phyloP scores from a whole-genome alignment of 2,113 vertebrate species.

The Uria aalge region DNA sequence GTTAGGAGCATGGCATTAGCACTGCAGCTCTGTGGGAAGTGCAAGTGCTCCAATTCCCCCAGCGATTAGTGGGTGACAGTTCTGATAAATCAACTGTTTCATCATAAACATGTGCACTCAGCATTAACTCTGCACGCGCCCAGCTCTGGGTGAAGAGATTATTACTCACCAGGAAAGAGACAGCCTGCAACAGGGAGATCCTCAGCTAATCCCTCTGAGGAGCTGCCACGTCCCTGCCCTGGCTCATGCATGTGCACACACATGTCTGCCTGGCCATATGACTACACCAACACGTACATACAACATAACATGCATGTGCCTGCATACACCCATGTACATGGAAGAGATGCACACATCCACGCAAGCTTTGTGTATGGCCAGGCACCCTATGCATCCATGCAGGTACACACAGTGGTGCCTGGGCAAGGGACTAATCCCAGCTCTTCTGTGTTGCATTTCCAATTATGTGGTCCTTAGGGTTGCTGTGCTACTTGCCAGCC shows the following conservation, averaged over 20 bases:
- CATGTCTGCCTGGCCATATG: rapidly evolving
- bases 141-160: neutral
- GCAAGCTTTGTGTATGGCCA: rapidly evolving
- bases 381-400: neutral
- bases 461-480: neutral
- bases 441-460: neutral
- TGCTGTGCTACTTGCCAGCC: neutral
- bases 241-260: neutral
- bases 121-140: neutral
- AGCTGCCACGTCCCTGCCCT: neutral
- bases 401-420: neutral
- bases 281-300: no score
- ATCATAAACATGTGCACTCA: neutral
- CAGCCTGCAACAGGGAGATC: neutral
- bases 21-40: neutral
- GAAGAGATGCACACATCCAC: no score
- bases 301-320: neutral
- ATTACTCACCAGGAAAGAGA: neutral
- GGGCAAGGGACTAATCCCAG: neutral
- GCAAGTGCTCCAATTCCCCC: neutral
- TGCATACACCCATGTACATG: rapidly evolving
- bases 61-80: slow-evolving; percentile 23
- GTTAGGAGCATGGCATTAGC: neutral
- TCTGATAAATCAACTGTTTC: slow-evolving; percentile 45
- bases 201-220: neutral